Evolutionary conservation across 2,888 invertebrate species (phyloP).

Genomic region (Cryptophagus acutangulus): DNA sequence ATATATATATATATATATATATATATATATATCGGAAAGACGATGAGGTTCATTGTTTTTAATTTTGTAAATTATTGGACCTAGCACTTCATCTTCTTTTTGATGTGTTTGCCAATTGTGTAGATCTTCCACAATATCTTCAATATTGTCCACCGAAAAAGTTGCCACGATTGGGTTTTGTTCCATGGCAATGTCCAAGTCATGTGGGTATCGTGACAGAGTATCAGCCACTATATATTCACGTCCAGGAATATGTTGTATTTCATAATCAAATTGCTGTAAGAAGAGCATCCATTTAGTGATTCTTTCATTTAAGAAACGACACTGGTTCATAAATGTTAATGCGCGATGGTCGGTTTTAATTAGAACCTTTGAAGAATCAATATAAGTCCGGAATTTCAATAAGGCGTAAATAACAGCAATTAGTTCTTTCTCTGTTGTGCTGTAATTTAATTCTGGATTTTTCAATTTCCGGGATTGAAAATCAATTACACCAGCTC

Average conservation of each 20-base stretch:
- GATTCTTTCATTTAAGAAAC: constrained; percentile 18
- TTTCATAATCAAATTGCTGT: constrained; percentile 22
- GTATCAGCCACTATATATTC: constrained; percentile 24
- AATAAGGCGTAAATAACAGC: constrained; percentile 15
- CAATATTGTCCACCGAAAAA: too few relatives aligned
- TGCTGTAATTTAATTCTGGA: constrained; percentile 19
- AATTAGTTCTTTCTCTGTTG: constrained; percentile 21
- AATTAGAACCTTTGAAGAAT: background rate
- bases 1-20: too few relatives aligned
- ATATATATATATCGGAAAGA: too few relatives aligned
- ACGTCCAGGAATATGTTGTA: constrained; percentile 24
- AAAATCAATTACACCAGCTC: constrained; percentile 16
- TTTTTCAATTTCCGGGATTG: constrained; percentile 13
- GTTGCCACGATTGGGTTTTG: too few relatives aligned
- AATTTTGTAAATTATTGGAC: too few relatives aligned
- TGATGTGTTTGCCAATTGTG: too few relatives aligned
- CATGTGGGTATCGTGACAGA: constrained; percentile 14
- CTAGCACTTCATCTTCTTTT: too few relatives aligned
- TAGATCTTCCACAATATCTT: too few relatives aligned
- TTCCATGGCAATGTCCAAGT: too few relatives aligned
- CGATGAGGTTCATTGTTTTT: too few relatives aligned
- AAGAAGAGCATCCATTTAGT: constrained; percentile 24
- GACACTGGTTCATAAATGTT: constrained; percentile 3
- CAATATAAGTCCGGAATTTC: constrained; percentile 12
- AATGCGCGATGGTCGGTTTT: constrained; percentile 5